A percentile compares a stretch with the other conserved stretches of the same genome.
Conservation (phyloP, 1,140 invertebrate species). For the Elysia chlorotica region DNA sequence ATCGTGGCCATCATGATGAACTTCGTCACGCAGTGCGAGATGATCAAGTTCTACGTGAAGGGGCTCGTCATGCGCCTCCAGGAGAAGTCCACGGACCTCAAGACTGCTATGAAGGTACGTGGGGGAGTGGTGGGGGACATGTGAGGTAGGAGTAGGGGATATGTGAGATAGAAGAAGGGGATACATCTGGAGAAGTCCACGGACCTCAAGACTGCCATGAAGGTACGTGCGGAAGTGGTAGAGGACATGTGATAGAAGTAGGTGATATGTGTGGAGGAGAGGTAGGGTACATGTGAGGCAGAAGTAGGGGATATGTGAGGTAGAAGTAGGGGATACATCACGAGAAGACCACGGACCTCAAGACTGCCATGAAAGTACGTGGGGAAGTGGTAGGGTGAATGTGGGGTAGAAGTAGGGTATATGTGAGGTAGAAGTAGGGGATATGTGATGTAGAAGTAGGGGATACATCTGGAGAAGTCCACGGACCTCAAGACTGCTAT, state of each 20-base stretch:
- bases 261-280: too few relatives aligned
- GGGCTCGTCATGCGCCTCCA: slow-evolving; percentile 53
- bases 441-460: too few relatives aligned
- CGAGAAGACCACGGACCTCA: slow-evolving; percentile 59
- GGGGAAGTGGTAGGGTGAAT: not conserved
- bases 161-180: too few relatives aligned
- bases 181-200: slow-evolving; percentile 59
- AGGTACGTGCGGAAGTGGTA: slow-evolving; percentile 42
- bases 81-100: slow-evolving; percentile 59
- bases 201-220: slow-evolving; percentile 60
- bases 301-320: too few relatives aligned
- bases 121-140: not conserved
- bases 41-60: slow-evolving; percentile 59
- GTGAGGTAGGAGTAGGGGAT: too few relatives aligned
- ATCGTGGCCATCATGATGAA: slow-evolving; percentile 60
- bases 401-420: too few relatives aligned
- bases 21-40: slow-evolving; percentile 62
- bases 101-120: slow-evolving; percentile 61
- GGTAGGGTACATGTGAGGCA: too few relatives aligned
- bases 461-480: slow-evolving; percentile 58
- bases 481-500: slow-evolving; percentile 58
- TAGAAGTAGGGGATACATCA: too few relatives aligned
- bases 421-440: too few relatives aligned
- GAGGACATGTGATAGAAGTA: too few relatives aligned
- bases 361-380: slow-evolving; percentile 60